Evolutionary conservation across 2,888 invertebrate species (phyloP).

Genomic region (Mesorhabditis spiculigera): DNA sequence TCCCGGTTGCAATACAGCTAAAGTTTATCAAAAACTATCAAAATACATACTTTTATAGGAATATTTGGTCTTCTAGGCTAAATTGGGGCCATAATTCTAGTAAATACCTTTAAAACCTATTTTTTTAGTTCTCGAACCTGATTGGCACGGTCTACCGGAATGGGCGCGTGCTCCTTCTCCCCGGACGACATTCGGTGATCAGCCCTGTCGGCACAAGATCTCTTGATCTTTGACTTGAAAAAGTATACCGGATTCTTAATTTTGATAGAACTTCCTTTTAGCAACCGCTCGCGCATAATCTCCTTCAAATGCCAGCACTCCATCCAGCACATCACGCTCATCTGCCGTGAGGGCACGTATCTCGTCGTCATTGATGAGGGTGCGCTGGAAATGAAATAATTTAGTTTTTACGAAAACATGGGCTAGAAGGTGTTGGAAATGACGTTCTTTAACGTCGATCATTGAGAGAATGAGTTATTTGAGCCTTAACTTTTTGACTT

Average conservation of each 20-base stretch:
- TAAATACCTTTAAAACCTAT: no score
- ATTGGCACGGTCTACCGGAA: slow-evolving; percentile 87
- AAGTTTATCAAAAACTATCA: no score
- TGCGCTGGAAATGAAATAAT: slow-evolving; percentile 45
- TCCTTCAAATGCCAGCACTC: slow-evolving; percentile 82
- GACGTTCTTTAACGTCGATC: no score
- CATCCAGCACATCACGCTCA: slow-evolving; percentile 78
- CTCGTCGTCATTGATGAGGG: slow-evolving; percentile 85
- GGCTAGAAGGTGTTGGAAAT: no score
- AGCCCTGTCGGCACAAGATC: slow-evolving; percentile 91
- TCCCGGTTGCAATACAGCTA: no score
- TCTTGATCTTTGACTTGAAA: slow-evolving; percentile 86
- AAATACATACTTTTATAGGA: no score
- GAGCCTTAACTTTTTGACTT: no score
- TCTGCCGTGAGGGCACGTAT: slow-evolving; percentile 80
- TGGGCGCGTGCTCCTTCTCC: slow-evolving; percentile 82
- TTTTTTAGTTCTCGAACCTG: slow-evolving; percentile 69
- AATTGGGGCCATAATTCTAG: neutral
- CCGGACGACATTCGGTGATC: slow-evolving; percentile 86
- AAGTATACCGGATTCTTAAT: slow-evolving; percentile 49
- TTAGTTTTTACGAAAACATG: neutral
- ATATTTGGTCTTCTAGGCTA: no score
- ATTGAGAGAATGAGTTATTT: no score
- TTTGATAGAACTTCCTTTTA: slow-evolving; percentile 61
- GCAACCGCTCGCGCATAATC: slow-evolving; percentile 83